Base-by-base conservation (phyloP, 2,888 invertebrate genomes). In the Coelinius sp. region DNA sequence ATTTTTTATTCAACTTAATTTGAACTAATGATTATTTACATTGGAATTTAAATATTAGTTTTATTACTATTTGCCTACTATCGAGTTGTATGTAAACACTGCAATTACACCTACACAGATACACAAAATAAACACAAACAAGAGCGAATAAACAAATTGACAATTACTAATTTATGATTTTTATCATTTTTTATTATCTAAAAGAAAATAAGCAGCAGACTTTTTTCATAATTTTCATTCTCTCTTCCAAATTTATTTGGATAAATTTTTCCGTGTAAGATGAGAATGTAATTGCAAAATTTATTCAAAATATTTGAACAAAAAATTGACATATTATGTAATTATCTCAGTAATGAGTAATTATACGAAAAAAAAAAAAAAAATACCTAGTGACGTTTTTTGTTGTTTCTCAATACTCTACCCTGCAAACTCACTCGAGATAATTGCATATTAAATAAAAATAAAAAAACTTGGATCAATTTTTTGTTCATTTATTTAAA, bases 191-290 rank as follows among this genome's bases (percentile, higher is more conserved):
- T 63, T 35, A 68, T 72, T 25, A 53, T 46, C 56, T 53, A 22
- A 49, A 7, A n/a, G 31, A 22, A 49, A 49, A 14, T 14, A 31
- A 41, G 17, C 17, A 20, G 59, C 49, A 49, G 49, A 49, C 49
- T 20, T 49, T 49, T 49, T 22, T 22, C 2, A 59, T 14, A 56
- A 14, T 31, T 20, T 68, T 78, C 80, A 75, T 83, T 83, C 85
- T 85, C 84, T 86, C 85, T 85, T 79, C 83, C 82, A 77, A 79
- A 83, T 86, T 86, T 85, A 85, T 78, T 76, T 68, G 75, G 59
- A 82, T 86, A 85, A 86, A 86, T 86, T 86, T 78, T 75, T 62
- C 4, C 77, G 80, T 73, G 77, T 77, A 75, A 82, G 86, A 86
- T 68, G 85, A 86, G 84, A 85, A 81, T 79, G 82, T 80, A 66